Percentiles rank a stretch among this genome's conserved stretches.
These are phyloP conservation scores for Leptarthrus brevirostris DNA, from an alignment of 2,888 invertebrate species.

Conservation along the genomic window DNA sequence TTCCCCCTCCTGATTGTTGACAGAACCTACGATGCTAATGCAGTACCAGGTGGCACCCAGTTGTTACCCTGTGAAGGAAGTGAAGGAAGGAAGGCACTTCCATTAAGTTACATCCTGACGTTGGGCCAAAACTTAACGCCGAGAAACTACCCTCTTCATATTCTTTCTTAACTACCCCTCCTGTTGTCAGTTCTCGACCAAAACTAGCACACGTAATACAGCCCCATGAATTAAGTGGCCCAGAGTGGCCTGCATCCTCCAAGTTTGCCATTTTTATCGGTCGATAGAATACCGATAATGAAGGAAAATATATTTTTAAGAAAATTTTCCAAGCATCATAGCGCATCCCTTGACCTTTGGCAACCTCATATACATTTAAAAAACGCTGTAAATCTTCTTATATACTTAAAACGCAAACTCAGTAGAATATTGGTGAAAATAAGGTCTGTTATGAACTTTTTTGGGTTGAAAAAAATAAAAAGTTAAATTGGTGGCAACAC, in stretches of 20 bases:
- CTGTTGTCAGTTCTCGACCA: slow-evolving; percentile 23
- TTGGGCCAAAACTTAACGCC: slow-evolving; percentile 15
- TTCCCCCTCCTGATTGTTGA: too few relatives aligned
- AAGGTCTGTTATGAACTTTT: too few relatives aligned
- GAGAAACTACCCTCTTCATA: not conserved
- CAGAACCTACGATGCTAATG: slow-evolving; percentile 48
- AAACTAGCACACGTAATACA: not conserved
- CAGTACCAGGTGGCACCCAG: slow-evolving; percentile 29
- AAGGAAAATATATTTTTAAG: slow-evolving; percentile 48
- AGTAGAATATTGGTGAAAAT: too few relatives aligned
- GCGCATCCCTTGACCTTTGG: too few relatives aligned
- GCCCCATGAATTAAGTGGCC: slow-evolving; percentile 13
- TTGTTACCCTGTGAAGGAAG: slow-evolving; percentile 5
- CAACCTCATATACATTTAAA: too few relatives aligned
- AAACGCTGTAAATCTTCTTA: too few relatives aligned
- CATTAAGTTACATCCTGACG: slow-evolving; percentile 35
- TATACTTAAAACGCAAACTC: too few relatives aligned
- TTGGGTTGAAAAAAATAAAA: too few relatives aligned
- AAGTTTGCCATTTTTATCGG: slow-evolving; percentile 47
- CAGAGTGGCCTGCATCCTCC: not conserved
- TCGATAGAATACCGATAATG: slow-evolving; percentile 41
- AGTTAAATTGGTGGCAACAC: too few relatives aligned
- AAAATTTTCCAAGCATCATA: slow-evolving; percentile 19
- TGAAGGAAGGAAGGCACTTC: slow-evolving; percentile 5
- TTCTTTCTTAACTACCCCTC: not conserved